Evolutionary conservation across 2,888 invertebrate genomes (phyloP).

Genomic region (Drosophila niveifrons): DNA sequence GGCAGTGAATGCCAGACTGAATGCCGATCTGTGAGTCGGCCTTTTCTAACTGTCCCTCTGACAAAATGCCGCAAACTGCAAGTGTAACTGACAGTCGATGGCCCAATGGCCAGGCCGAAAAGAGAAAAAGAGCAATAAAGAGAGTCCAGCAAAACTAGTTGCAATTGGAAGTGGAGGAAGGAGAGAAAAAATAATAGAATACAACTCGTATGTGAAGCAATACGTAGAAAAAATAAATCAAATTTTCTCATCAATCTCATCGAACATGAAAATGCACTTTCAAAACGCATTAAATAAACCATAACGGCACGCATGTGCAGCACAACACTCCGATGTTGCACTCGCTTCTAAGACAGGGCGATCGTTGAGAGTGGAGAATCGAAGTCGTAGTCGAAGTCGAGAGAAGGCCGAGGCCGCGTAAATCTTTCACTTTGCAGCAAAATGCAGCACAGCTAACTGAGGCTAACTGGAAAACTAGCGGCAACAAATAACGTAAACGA

Average conservation of each 20-base stretch:
- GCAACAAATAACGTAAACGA: conserved; percentile 81
- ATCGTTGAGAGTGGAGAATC: conserved; percentile 11
- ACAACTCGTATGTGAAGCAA: conserved; percentile 28
- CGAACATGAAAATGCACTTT: conserved; percentile 84
- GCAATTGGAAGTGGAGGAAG: background rate
- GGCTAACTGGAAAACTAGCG: conserved; percentile 81
- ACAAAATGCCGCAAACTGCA: conserved; percentile 81
- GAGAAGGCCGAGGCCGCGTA: conserved; percentile 73
- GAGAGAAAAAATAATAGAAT: conserved; percentile 32
- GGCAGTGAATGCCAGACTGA: conserved; percentile 62
- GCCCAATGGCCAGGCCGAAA: conserved; percentile 33
- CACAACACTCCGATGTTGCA: conserved; percentile 16
- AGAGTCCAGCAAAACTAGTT: background rate
- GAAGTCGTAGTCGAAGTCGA: conserved; percentile 17
- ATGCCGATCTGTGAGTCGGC: conserved; percentile 60
- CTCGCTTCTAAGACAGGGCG: conserved; percentile 7
- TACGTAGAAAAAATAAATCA: conserved; percentile 76
- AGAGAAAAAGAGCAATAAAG: conserved; percentile 1
- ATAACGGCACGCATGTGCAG: conserved; percentile 83
- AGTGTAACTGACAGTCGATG: conserved; percentile 73
- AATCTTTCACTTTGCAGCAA: conserved; percentile 80
- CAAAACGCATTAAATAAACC: conserved; percentile 84
- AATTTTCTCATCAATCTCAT: conserved; percentile 84
- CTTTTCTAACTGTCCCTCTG: conserved; percentile 80
- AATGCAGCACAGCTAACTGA: conserved; percentile 79